A percentile compares a stretch with the other conserved stretches of the same genome.
These are phyloP conservation scores for Rhagium mordax DNA, from an alignment of 2,888 invertebrate species.

Conservation along the genomic window DNA sequence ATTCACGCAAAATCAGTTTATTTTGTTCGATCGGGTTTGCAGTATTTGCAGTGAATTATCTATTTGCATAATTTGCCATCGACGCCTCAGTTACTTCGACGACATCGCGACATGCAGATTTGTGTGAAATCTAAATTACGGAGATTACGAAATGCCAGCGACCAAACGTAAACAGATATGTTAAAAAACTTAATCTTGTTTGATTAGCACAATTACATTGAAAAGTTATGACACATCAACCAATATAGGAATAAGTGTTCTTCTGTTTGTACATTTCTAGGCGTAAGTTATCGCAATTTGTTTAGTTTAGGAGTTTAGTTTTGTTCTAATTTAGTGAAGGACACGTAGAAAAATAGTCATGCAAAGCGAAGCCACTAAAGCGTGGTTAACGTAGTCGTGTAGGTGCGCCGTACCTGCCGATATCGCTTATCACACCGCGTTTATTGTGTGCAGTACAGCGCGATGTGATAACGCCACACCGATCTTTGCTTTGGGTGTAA, in stretches of 20 bases:
- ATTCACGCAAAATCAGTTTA: too few relatives aligned
- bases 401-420: conserved; percentile 58
- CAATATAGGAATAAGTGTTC: background rate
- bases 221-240: conserved; percentile 25
- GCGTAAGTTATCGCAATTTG: conserved; percentile 43
- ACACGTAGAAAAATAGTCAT: conserved; percentile 48
- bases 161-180: conserved; percentile 28
- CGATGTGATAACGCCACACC: conserved; percentile 51
- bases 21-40: too few relatives aligned
- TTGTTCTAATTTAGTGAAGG: conserved; percentile 56
- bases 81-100: background rate
- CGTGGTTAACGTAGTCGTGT: conserved; percentile 42
- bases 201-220: conserved; percentile 35
- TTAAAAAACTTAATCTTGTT: conserved; percentile 37
- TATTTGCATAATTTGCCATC: background rate
- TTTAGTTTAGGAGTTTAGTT: conserved; percentile 50
- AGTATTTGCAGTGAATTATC: background rate
- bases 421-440: conserved; percentile 48
- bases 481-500: conserved; percentile 60
- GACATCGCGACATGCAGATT: background rate
- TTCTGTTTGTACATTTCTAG: background rate
- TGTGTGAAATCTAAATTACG: background rate
- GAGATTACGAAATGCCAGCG: conserved; percentile 13
- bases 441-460: conserved; percentile 43
- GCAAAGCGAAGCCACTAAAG: conserved; percentile 12